Percentiles rank a stretch among this genome's conserved stretches.
These are phyloP conservation scores for Leptodactylus fallax DNA, from an alignment of 2,797 vertebrate species.

Conservation along the genomic window DNA sequence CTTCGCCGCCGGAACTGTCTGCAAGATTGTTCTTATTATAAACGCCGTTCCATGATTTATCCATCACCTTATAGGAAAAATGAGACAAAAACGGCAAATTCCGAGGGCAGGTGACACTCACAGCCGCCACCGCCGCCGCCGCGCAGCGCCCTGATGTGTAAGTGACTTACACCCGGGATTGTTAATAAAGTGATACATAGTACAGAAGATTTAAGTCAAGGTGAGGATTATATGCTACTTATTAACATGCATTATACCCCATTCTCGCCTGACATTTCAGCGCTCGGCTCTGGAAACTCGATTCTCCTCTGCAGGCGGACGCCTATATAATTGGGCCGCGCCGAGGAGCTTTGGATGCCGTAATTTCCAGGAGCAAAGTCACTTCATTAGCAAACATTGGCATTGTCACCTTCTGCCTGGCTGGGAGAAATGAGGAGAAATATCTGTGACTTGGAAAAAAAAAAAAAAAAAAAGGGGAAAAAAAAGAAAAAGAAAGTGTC, in stretches of 20 bases:
- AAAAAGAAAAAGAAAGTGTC: too few relatives aligned
- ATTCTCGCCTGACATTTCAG: slow-evolving; percentile 5
- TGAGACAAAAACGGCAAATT: background rate
- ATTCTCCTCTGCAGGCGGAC: background rate
- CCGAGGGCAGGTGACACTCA: background rate
- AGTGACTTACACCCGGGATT: slow-evolving; percentile 24
- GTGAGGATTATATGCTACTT: slow-evolving; percentile 5
- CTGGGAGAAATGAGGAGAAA: slow-evolving; percentile 23
- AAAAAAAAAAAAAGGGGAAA: background rate
- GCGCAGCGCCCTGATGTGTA: background rate
- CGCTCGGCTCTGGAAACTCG: background rate
- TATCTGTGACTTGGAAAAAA: background rate
- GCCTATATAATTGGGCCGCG: slow-evolving; percentile 21
- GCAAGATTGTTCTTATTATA: background rate
- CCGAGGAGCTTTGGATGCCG: background rate
- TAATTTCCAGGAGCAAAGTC: slow-evolving; percentile 10
- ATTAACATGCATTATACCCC: slow-evolving; percentile 18
- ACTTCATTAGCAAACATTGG: slow-evolving; percentile 23
- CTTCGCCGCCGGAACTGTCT: background rate
- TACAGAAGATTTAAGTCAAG: background rate
- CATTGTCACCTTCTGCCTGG: slow-evolving; percentile 26
- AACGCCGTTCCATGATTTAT: slow-evolving; percentile 1
- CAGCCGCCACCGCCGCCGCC: background rate
- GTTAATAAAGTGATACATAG: slow-evolving; percentile 35
- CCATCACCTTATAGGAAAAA: background rate